These are phyloP conservation scores for Styela clava DNA, from an alignment of 23 tunicate species.

Conservation along the genomic window DNA sequence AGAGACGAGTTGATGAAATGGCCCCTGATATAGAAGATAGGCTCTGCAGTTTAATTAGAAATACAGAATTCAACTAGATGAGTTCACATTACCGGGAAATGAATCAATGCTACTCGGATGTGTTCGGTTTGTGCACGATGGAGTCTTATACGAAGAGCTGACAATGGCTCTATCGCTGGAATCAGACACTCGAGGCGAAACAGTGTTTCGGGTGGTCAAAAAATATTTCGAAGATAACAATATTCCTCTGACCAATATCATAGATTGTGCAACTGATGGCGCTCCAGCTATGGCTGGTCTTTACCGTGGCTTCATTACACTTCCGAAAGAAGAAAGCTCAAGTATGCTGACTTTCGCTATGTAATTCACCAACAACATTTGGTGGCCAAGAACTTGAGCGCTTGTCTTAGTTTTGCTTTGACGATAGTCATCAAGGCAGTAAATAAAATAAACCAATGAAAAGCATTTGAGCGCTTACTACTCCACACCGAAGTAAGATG, in stretches of 20 bases:
- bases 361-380: conserved; percentile 52
- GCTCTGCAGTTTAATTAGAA: too few relatives aligned
- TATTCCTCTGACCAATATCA: conserved; percentile 43
- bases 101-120: conserved; percentile 38
- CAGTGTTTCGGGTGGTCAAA: conserved; percentile 29
- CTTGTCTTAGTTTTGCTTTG: conserved; percentile 40
- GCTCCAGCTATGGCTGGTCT: conserved; percentile 51
- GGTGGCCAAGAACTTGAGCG: conserved; percentile 35
- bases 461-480: too few relatives aligned
- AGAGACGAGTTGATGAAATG: conserved; percentile 20
- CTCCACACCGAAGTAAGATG: too few relatives aligned
- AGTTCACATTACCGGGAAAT: too few relatives aligned
- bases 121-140: conserved; percentile 45
- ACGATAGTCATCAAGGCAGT: conserved; percentile 29
- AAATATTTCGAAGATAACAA: conserved; percentile 24
- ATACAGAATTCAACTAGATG: too few relatives aligned
- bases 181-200: conserved; percentile 49
- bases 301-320: conserved; percentile 42
- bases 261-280: conserved; percentile 57
- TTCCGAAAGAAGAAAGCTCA: conserved; percentile 16
- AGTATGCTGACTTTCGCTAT: conserved; percentile 27
- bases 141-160: conserved; percentile 28
- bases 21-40: neutral
- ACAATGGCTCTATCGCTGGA: conserved; percentile 28
- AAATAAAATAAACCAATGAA: conserved; percentile 34